phyloP scores from a whole-genome alignment of 2,113 vertebrate species.

The Fregata magnificens region DNA sequence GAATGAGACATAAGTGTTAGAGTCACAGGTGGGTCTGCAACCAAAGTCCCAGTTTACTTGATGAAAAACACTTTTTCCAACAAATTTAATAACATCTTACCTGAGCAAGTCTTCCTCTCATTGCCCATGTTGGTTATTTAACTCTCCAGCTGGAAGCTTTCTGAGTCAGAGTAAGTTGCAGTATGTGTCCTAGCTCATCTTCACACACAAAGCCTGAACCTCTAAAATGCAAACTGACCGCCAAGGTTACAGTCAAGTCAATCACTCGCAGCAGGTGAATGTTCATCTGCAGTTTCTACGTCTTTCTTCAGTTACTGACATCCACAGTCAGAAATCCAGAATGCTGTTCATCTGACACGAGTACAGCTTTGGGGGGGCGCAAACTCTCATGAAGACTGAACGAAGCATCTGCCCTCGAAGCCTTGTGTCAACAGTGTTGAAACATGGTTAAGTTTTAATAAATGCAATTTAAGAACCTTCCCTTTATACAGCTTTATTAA shows the following conservation, averaged over 20 bases:
- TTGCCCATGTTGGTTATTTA: not conserved
- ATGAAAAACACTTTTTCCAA: not conserved
- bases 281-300: not conserved
- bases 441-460: not conserved
- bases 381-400: accelerated
- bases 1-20: accelerated
- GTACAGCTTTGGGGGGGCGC: not conserved
- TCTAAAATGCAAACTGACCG: not conserved
- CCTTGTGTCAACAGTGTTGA: not conserved
- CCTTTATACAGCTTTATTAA: constrained; percentile 49
- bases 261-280: accelerated
- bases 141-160: not conserved
- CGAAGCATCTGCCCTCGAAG: not conserved
- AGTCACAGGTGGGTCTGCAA: not conserved
- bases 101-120: not conserved
- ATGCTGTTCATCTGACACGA: accelerated
- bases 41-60: not conserved
- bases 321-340: not conserved
- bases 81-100: not conserved
- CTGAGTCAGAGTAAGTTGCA: accelerated
- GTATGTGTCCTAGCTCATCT: not conserved
- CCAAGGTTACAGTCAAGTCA: not conserved
- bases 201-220: not conserved
- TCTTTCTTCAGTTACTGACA: not conserved
- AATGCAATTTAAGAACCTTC: constrained; percentile 16